Evolutionary conservation across 2,113 vertebrate genomes (phyloP), one percentile per base, ranked within the genome.

Genomic region (Eupsittula cactorum): DNA sequence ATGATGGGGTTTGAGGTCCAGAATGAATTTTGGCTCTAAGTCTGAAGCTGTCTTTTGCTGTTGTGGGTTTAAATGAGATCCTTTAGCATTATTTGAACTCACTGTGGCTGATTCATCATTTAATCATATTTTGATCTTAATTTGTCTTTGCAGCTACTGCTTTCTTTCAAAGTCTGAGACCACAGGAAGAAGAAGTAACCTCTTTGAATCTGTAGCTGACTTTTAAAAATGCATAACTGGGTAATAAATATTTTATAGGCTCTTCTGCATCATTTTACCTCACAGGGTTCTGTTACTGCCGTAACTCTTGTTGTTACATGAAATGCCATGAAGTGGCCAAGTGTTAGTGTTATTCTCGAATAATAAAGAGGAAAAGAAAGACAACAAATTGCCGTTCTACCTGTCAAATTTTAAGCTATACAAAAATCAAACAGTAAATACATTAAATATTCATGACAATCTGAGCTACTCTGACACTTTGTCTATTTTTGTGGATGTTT

Each of bases 151-250:
- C 85, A 97, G 96, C 92, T 91, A 94, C 95, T 97, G 91, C 83
- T 97, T 97, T 95, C 92, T 96, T 96, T 97, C 97, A 97, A 97
- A 98, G 97, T 92, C 82, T 74, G 81, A 93, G 93, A 95, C 97
- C 83, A 97, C 92, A 91, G 96, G 95, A 98, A 97, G 94, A 98
- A 97, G 91, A 89, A 97, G 76, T 67, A 97, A 96, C 76, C 86
- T 87, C 96, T 98, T 98, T 98, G 98, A 98, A 97, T 98, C 97
- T 97, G 97, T 96, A 86, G 92, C 96, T 92, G 76, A 95, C 96
- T 98, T 97, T 98, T 98, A 97, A 98, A 98, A 98, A 98, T 98
- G 98, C 97, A 98, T 98, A 98, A 98, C 94, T 82, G 82, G 24
- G 63, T 95, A 92, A 97, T 98, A 98, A 98, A 98, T 98, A 98